Evolutionary conservation across 2,888 invertebrate species (phyloP), one percentile per base, ranked within the genome.

Genomic region (Petrolisthes cinctipes): DNA sequence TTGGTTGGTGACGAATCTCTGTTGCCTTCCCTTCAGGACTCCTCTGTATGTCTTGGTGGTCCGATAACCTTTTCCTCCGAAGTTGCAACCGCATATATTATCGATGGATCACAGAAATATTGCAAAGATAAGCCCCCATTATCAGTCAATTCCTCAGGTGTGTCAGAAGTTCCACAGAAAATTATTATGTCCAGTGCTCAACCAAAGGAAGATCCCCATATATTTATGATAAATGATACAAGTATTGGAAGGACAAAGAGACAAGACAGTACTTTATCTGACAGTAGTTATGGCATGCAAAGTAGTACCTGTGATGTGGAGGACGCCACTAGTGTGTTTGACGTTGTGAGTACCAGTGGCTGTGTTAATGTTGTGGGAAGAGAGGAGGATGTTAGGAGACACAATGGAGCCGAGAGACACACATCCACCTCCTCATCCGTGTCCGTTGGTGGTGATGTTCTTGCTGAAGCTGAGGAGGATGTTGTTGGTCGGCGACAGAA

Each of bases 311-410:
- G 20, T n/a, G 71, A 71, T 6, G 71, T n/a, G n/a, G 71, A 71
- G 14, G 20, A 71, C 6, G n/a, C 37, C 68, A 68, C 68, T 37
- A 78, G 78, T 78, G 71, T n/a, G 71, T 71, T 71, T n/a, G 17
- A 56, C 79, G 53, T 79, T 79, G 54, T 56, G 9, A 73, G 73
- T 17, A 54, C n/a, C 54, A 23, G 79, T 54, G 56, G 54, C n/a
- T 71, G 71, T 71, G 71, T n/a, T 14, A 11, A n/a, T n/a, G 71
- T 14, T n/a, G 71, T 37, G 37, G 37, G 6, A 71, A 11, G 71
- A 71, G 61, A 61, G 61, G 71, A 71, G 20, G 17, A 17, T n/a
- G n/a, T 71, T 1, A 71, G 20, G 71, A 71, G 71, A 17, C n/a
- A 71, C 20, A 71, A 37, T 61, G 17, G 61, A 61, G 61, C 61